Evolutionary conservation across 2,888 invertebrate genomes (phyloP).

Genomic region (Nebria salina): DNA sequence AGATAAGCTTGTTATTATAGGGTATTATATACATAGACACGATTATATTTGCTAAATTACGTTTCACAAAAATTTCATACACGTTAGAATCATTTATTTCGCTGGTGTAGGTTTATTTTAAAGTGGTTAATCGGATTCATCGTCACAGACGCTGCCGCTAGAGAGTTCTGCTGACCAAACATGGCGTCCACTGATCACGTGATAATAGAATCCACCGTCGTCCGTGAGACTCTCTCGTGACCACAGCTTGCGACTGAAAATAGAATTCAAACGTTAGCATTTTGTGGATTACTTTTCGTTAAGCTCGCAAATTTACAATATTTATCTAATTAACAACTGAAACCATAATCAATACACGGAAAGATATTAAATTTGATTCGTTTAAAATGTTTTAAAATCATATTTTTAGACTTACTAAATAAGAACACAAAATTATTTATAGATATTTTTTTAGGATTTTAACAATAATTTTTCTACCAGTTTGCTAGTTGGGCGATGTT

Average conservation of each 20-base stretch:
- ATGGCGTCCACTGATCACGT: slow-evolving; percentile 43
- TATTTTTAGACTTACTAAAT: too few relatives aligned
- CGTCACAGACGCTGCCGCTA: slow-evolving; percentile 42
- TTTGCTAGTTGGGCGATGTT: neutral
- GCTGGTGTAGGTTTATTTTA: neutral
- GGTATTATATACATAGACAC: neutral
- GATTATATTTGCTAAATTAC: neutral
- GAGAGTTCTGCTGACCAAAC: slow-evolving; percentile 42
- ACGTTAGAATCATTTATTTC: slow-evolving; percentile 10
- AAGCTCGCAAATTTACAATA: too few relatives aligned
- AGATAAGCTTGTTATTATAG: neutral
- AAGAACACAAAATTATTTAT: too few relatives aligned
- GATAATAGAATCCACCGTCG: slow-evolving; percentile 41
- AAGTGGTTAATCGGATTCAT: slow-evolving; percentile 35
- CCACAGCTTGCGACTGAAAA: slow-evolving; percentile 44
- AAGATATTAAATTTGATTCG: too few relatives aligned
- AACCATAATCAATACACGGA: neutral
- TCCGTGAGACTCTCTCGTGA: slow-evolving; percentile 39
- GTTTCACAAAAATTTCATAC: neutral
- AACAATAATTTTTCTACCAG: neutral
- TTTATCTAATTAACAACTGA: neutral
- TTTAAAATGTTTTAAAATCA: too few relatives aligned
- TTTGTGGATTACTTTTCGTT: neutral
- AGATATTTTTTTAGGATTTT: too few relatives aligned
- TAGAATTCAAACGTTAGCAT: slow-evolving; percentile 16